A percentile compares a stretch with the other conserved stretches of the same genome.
phyloP scores from a whole-genome alignment of 2,797 vertebrate genomes.

The Antrozous pallidus region DNA sequence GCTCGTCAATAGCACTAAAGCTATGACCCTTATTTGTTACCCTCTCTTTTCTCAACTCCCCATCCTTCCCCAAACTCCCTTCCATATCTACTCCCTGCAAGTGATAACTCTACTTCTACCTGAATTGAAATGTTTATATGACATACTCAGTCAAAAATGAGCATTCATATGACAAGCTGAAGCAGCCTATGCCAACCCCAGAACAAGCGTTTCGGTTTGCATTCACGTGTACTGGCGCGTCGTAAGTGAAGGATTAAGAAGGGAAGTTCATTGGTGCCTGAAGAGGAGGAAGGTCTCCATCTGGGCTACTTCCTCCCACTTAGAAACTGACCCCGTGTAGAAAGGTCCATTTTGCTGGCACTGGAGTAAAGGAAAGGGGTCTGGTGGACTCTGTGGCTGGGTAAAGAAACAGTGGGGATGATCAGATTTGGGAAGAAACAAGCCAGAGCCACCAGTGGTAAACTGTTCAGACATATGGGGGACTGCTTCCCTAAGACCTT shows the following conservation, averaged over 20 bases:
- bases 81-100: not conserved
- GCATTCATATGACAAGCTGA: not conserved
- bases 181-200: not conserved
- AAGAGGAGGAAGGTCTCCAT: not conserved
- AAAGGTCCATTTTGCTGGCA: not conserved
- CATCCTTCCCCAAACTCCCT: not conserved
- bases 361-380: not conserved
- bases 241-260: not conserved
- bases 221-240: not conserved
- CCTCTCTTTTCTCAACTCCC: not conserved
- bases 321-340: slow-evolving; percentile 3
- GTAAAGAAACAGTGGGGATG: not conserved
- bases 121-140: slow-evolving; percentile 46
- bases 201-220: not conserved
- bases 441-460: slow-evolving; percentile 35
- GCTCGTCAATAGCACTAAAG: not conserved
- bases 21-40: not conserved
- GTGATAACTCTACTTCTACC: slow-evolving; percentile 36
- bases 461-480: not conserved
- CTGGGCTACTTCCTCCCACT: not conserved
- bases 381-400: not conserved
- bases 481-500: not conserved
- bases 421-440: not conserved
- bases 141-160: slow-evolving; percentile 77
- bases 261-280: not conserved